A percentile compares a stretch with the other conserved stretches of the same genome.
Evolutionary conservation across 1,140 invertebrate species (phyloP).

Genomic region (Saxidomus purpurata): DNA sequence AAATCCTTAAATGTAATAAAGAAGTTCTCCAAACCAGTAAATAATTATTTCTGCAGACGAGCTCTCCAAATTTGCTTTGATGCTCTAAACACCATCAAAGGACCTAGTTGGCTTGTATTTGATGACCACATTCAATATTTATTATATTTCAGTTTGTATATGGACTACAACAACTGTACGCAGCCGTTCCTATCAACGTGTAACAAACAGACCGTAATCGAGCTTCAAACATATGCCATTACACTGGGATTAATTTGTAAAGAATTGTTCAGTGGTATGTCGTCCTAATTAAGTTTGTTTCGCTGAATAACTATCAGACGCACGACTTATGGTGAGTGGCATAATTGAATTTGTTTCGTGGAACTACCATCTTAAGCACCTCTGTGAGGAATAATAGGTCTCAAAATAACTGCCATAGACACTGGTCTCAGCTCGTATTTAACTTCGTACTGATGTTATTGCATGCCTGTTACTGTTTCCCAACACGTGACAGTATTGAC

Average conservation of each 20-base stretch:
- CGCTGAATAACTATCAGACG: background rate
- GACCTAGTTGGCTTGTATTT: too few species aligned
- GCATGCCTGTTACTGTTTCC: background rate
- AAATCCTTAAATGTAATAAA: too few species aligned
- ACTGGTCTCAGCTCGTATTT: background rate
- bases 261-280: slow-evolving; percentile 31
- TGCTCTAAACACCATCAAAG: too few species aligned
- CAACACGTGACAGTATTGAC: too few species aligned
- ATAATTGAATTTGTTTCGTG: slow-evolving; percentile 28
- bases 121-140: too few species aligned
- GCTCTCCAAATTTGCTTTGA: too few species aligned
- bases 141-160: slow-evolving; percentile 21
- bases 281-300: slow-evolving; percentile 3
- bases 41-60: too few species aligned
- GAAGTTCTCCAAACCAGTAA: too few species aligned
- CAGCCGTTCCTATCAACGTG: slow-evolving; percentile 32
- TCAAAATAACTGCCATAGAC: background rate
- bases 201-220: slow-evolving; percentile 21
- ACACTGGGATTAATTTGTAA: slow-evolving; percentile 49
- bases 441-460: background rate
- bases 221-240: slow-evolving; percentile 33
- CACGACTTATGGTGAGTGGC: background rate
- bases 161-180: slow-evolving; percentile 17
- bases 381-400: background rate
- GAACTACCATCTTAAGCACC: background rate